Evolutionary conservation across 2,797 vertebrate species (phyloP).

Genomic region (Chiloscyllium punctatum): DNA sequence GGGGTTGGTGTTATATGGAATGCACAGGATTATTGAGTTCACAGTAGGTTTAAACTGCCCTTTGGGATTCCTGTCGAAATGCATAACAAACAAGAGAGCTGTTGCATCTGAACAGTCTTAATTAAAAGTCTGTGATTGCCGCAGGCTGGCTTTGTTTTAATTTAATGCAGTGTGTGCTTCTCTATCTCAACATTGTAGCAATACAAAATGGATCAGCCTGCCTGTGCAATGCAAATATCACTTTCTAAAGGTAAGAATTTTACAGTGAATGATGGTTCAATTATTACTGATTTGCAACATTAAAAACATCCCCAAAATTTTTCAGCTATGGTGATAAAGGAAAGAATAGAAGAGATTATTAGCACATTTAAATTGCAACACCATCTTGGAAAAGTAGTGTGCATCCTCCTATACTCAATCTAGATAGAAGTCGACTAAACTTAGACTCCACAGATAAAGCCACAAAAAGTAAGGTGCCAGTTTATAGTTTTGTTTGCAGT

Average conservation of each 20-base stretch:
- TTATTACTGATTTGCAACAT: neutral
- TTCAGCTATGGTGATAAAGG: neutral
- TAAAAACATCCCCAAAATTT: neutral
- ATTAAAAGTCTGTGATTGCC: neutral
- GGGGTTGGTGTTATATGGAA: conserved; percentile 38
- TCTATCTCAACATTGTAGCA: neutral
- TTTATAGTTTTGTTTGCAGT: neutral
- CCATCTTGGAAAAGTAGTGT: neutral
- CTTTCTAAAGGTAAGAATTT: neutral
- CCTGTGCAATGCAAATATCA: neutral
- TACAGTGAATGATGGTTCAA: neutral
- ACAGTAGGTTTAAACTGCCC: neutral
- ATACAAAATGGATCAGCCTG: neutral
- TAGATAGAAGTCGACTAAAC: neutral
- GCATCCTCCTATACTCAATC: neutral
- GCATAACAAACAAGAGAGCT: neutral
- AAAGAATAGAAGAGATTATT: neutral
- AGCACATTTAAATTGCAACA: neutral
- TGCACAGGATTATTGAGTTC: conserved; percentile 17
- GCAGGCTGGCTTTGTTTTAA: neutral
- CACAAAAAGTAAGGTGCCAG: neutral
- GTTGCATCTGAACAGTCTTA: neutral
- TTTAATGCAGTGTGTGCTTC: neutral
- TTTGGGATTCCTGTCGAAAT: conserved; percentile 10
- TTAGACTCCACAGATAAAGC: neutral